Base-by-base conservation (phyloP, 2,888 invertebrate species). In the Autographa pulchrina region DNA sequence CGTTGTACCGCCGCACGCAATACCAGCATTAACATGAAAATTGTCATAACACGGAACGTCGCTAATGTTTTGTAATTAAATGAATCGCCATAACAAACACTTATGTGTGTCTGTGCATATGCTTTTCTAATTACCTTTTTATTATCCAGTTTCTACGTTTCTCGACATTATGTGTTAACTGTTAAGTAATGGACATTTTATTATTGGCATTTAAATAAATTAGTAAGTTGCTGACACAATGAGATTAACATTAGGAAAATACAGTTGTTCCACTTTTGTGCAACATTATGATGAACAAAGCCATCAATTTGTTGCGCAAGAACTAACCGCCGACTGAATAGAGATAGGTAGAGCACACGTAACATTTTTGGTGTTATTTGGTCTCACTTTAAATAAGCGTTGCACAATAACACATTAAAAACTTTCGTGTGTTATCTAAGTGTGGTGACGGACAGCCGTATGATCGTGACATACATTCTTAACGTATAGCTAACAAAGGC, bases 361-460 rank as follows among this genome's bases (percentile, higher is more conserved):
- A 90, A 88, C 85, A 83, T 84, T 89, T 90, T 89, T 88, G 85
- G 89, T 88, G 85, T 89, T 83, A 77, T 84, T 78, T 71, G 73
- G 77, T 80, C 84, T 87, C 84, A 88, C 86, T 73, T 48, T 67
- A 88, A 86, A 86, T 78, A 74, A 81, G 65, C 61, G 79, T 93
- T 93, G 86, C 90, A 86, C 87, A 94, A 94, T 86, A 88, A 74
- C 63, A 86, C 89, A 91, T 90, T 90, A 86, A 89, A 88, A 89
- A 91, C 93, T 93, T 93, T 92, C 91, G 77, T 91, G 87, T 82
- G 90, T 93, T 93, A 93, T 92, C 92, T 92, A 93, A 93, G 91
- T 89, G 85, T 88, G 87, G 90, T 88, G 89, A 86, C 87, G 85
- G 86, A 87, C 88, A 88, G 84, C 86, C 84, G 88, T 85, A 85